Percentiles rank a stretch among this genome's conserved stretches.
Evolutionary conservation across 2,797 vertebrate genomes (phyloP).

Genomic region (Trichosurus vulpecula): DNA sequence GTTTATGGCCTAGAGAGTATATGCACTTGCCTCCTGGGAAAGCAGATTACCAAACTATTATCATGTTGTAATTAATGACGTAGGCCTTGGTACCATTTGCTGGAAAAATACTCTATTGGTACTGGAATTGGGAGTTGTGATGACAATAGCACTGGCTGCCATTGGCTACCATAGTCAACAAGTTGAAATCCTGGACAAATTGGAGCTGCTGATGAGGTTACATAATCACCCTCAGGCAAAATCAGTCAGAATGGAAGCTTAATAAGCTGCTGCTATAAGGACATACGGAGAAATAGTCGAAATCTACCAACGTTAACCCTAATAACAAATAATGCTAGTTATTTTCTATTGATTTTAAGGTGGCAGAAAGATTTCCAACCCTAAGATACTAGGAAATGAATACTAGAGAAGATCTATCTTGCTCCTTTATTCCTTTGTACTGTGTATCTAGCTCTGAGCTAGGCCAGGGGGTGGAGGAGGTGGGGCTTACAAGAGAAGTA

Average conservation of each 20-base stretch:
- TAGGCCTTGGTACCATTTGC: neutral
- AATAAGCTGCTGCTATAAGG: neutral
- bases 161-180: neutral
- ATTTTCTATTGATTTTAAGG: neutral
- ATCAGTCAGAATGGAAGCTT: neutral
- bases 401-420: neutral
- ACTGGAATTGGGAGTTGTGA: neutral
- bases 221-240: neutral
- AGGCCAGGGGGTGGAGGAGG: neutral
- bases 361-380: neutral
- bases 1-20: neutral
- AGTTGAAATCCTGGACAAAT: neutral
- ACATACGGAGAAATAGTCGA: neutral
- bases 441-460: neutral
- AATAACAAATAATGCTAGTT: neutral
- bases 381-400: neutral
- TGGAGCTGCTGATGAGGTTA: constrained; percentile 1
- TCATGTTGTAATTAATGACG: constrained; percentile 19
- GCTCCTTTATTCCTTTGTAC: neutral
- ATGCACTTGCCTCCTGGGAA: neutral
- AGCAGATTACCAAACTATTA: neutral
- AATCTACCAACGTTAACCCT: neutral
- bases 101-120: constrained; percentile 11
- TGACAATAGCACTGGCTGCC: neutral
- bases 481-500: neutral